A percentile compares a stretch with the other conserved stretches of the same genome.
Conservation (phyloP, 2,113 vertebrate species). For the Clarias gariepinus region DNA sequence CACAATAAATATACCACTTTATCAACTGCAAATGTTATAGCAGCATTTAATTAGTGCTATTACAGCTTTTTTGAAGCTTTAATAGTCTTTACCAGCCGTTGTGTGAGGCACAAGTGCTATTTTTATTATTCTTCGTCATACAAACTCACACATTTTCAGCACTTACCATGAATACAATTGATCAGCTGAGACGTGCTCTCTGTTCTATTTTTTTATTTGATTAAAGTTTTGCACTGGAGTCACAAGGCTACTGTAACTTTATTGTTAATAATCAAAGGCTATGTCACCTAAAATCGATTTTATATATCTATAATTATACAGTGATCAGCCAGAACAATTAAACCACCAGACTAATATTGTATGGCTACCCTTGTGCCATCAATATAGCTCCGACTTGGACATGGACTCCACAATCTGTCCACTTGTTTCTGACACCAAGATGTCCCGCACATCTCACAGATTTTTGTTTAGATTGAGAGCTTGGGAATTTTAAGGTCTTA, state of each 20-base stretch:
- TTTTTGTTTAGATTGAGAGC: no score
- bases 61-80: neutral
- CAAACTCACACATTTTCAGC: neutral
- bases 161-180: neutral
- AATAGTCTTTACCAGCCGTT: neutral
- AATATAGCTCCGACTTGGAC: no score
- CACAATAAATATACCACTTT: neutral
- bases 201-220: neutral
- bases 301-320: neutral
- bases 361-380: no score
- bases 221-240: neutral
- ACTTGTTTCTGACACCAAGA: no score
- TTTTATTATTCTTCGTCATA: slow-evolving; percentile 8
- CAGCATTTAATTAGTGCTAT: neutral
- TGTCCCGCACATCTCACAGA: no score
- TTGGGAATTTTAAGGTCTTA: no score
- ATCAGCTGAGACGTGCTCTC: neutral
- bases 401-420: no score
- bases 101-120: no score
- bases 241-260: neutral
- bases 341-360: no score
- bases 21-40: slow-evolving; percentile 1
- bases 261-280: neutral
- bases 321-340: no score
- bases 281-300: neutral